Evolutionary conservation across 2,888 invertebrate species (phyloP), one percentile per base, ranked within the genome.

Genomic region (Dicyrtoma fusca): DNA sequence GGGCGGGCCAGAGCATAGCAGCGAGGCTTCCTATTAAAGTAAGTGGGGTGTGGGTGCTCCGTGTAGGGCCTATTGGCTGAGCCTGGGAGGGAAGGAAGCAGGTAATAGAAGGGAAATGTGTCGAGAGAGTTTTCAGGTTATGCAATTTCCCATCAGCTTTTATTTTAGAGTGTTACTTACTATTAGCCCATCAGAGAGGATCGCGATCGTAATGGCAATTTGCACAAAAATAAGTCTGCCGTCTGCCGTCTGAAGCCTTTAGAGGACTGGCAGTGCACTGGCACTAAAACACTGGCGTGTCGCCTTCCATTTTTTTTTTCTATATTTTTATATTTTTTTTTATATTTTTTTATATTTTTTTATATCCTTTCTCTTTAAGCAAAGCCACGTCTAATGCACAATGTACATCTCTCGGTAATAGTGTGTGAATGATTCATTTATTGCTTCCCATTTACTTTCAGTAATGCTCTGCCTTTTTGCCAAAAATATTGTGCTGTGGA

Each of bases 1-100:
- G n/a, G 4, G 34, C 17, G 19, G 26, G 10, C 14, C 14, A 53
- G 3, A 53, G 21, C 13, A 19, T 53, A 53, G 53, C 13, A 57
- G 13, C 23, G 25, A 57, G 14, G 53, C n/a, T 19, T 57, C 17
- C 64, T 49, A 64, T 64, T 51, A 65, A 65, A 53, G 51, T 65
- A 49, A 65, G 49, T 65, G 49, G 26, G 34, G 17, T 53, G n/a
- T n/a, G n/a, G n/a, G n/a, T n/a, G n/a, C n/a, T n/a, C n/a, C n/a
- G n/a, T n/a, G n/a, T n/a, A n/a, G n/a, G n/a, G n/a, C n/a, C n/a
- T n/a, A n/a, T n/a, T n/a, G n/a, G n/a, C n/a, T n/a, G n/a, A n/a
- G 34, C 34, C 34, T 34, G 3, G 34, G 34, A 34, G 34, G 34
- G 4, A 45, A 45, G 51, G 19, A 34, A 65, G 11, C 8, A 65